Percentiles rank a stretch among this genome's conserved stretches.
Evolutionary conservation across 1,140 invertebrate genomes (phyloP).

Genomic region (Penaeus vannamei): DNA sequence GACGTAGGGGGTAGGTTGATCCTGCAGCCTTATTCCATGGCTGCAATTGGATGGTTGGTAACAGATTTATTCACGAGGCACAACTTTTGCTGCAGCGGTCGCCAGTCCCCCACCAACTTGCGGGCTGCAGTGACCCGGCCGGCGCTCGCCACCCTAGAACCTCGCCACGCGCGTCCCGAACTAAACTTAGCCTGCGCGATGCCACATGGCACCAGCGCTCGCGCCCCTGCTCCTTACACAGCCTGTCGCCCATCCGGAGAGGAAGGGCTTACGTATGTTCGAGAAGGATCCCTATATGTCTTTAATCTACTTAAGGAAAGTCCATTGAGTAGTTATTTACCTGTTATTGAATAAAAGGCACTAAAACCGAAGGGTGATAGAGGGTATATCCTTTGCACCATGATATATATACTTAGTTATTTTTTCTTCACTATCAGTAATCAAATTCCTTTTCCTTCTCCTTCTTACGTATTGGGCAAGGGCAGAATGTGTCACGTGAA

Average conservation of each 20-base stretch:
- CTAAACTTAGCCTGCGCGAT: constrained; percentile 60
- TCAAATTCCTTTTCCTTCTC: too few species aligned
- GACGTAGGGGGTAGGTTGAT: constrained; percentile 20
- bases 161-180: constrained; percentile 42
- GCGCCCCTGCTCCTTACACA: constrained; percentile 4
- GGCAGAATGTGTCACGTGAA: too few species aligned
- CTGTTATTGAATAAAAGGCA: too few species aligned
- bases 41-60: neutral
- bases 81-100: constrained; percentile 53
- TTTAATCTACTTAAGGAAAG: too few species aligned
- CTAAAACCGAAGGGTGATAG: too few species aligned
- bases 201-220: constrained; percentile 54
- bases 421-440: too few species aligned
- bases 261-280: too few species aligned
- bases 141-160: constrained; percentile 4
- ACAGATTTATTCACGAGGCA: constrained; percentile 20
- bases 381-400: too few species aligned
- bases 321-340: too few species aligned
- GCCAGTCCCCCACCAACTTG: constrained; percentile 54
- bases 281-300: too few species aligned
- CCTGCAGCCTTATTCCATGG: constrained; percentile 23
- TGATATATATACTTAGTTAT: too few species aligned
- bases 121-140: constrained; percentile 51
- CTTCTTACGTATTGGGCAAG: too few species aligned
- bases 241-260: neutral